Evolutionary conservation across 2,797 vertebrate genomes (phyloP), one percentile per base, ranked within the genome.

Genomic region (Scleropages formosus): DNA sequence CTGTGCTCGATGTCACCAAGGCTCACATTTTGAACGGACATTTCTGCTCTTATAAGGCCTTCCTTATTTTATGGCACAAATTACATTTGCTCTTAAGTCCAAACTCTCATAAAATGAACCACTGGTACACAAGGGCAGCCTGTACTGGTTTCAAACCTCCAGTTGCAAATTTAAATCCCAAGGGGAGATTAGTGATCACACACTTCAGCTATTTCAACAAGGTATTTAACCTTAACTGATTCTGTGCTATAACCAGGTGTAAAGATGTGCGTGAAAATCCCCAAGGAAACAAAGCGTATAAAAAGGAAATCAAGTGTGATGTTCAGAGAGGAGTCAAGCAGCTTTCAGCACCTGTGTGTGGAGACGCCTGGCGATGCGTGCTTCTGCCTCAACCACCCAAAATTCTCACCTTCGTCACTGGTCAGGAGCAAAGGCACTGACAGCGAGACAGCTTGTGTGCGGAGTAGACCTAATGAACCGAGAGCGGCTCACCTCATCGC

Each of bases 221-320:
- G 7, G 26, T 20, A 66, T 39, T 31, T 63, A 63, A 63, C 16
- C 18, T n/a, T 18, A 66, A 66, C 49, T 10, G 49, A 64, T 66
- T 39, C 10, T 27, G 64, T 66, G 46, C 39, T 66, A 67, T 67
- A 67, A 67, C n/a, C 64, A 67, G 64, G 31, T 31, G 9, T 7
- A 2, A 9, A 46, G 16, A 66, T n/a, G n/a, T n/a, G 49, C 49
- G 39, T 27, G 10, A 66, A 26, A 18, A 67, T 67, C 18, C 64
- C 64, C 67, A 67, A 67, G 44, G 44, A 67, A 44, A 44, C 67
- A 67, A n/a, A n/a, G 31, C 44, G 46, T 62, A 4, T 62, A 12
- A 27, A 8, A 44, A 60, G 59, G 24, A 22, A 73, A 49, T 49
- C 63, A 73, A 63, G 22, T 73, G 72, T 46, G 60, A 73, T 58